Evolutionary conservation across 2,113 vertebrate species (phyloP).

Genomic region (Lepus americanus): DNA sequence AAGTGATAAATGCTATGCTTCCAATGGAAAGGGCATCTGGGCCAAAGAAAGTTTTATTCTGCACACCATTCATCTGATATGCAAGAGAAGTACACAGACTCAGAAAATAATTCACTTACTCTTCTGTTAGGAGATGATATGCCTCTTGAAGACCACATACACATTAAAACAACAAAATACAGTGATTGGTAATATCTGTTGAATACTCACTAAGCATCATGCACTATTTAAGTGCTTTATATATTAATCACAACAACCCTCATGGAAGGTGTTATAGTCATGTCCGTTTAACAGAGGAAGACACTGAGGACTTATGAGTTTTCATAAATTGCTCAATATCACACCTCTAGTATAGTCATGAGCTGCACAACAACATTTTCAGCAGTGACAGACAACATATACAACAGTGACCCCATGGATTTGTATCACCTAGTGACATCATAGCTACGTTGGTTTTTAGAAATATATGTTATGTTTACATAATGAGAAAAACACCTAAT

Average conservation of each 20-base stretch:
- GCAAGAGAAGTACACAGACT: not conserved
- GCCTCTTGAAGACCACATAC: not conserved
- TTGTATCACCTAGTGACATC: too few species aligned
- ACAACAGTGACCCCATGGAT: too few species aligned
- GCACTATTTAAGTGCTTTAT: not conserved
- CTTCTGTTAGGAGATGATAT: not conserved
- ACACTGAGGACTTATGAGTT: not conserved
- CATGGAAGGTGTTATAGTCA: not conserved
- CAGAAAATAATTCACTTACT: not conserved
- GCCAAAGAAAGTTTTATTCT: slow-evolving; percentile 9
- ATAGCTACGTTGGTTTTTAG: too few species aligned
- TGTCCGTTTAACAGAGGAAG: not conserved
- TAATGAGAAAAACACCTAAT: too few species aligned
- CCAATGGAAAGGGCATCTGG: not conserved
- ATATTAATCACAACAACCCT: not conserved
- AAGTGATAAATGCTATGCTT: not conserved
- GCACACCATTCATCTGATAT: not conserved
- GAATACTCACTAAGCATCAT: not conserved
- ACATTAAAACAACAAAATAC: not conserved
- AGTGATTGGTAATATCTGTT: not conserved
- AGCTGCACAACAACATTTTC: too few species aligned
- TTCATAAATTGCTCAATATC: not conserved
- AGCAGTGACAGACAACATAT: too few species aligned
- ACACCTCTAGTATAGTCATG: not conserved
- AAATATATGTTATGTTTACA: too few species aligned